A percentile compares a stretch with the other conserved stretches of the same genome.
Conservation (phyloP, 2,888 invertebrate species). For the Sylvicola cinctus region DNA sequence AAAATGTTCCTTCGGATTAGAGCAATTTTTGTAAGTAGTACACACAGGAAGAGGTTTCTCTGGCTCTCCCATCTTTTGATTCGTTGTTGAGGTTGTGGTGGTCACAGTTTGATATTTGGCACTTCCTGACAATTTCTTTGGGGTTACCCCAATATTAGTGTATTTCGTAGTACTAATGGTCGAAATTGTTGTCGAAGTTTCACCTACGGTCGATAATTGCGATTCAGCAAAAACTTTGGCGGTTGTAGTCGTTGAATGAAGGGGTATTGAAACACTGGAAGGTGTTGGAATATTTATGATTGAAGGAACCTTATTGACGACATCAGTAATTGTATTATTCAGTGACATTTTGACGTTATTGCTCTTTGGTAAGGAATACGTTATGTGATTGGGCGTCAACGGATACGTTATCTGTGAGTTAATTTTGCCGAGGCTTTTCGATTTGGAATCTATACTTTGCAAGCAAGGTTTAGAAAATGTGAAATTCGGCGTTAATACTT, state of each 20-base stretch:
- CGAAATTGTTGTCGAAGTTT: too few relatives aligned
- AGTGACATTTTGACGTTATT: slow-evolving; percentile 11
- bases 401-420: slow-evolving; percentile 25
- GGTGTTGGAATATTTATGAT: slow-evolving; percentile 22
- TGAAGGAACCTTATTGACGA: slow-evolving; percentile 24
- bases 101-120: too few relatives aligned
- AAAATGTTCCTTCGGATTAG: slow-evolving; percentile 26
- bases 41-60: slow-evolving; percentile 23
- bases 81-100: too few relatives aligned
- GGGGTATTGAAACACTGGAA: slow-evolving; percentile 2
- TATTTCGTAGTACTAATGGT: too few relatives aligned
- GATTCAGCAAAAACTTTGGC: background rate
- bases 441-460: slow-evolving; percentile 3
- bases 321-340: slow-evolving; percentile 23
- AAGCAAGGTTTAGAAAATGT: background rate
- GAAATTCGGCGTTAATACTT: slow-evolving; percentile 6
- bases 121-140: too few relatives aligned
- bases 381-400: slow-evolving; percentile 3
- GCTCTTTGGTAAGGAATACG: slow-evolving; percentile 6
- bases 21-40: slow-evolving; percentile 25
- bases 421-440: slow-evolving; percentile 17
- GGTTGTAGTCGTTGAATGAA: slow-evolving; percentile 1
- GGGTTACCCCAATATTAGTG: too few relatives aligned
- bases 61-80: too few relatives aligned
- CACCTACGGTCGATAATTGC: too few relatives aligned